Evolutionary conservation across 2,888 invertebrate genomes (phyloP).

Genomic region (Parnassius orleans): DNA sequence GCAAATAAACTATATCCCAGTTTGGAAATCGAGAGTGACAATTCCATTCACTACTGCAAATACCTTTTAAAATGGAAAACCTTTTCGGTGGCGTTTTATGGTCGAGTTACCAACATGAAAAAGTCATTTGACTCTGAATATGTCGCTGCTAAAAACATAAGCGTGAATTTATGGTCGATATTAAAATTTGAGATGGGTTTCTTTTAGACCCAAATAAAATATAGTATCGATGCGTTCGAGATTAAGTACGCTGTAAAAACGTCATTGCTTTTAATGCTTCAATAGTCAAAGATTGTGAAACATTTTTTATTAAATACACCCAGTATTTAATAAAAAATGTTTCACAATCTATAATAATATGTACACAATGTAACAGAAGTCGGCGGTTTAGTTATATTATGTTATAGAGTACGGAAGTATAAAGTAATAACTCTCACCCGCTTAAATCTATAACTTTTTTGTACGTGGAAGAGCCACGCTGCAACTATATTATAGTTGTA

Average conservation of each 20-base stretch:
- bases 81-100: constrained; percentile 22
- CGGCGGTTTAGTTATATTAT: too few species aligned
- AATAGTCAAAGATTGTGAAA: too few species aligned
- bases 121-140: constrained; percentile 25
- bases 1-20: not conserved
- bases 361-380: too few species aligned
- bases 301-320: too few species aligned
- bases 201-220: constrained; percentile 18
- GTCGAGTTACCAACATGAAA: constrained; percentile 27
- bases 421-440: too few species aligned
- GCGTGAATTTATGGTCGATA: constrained; percentile 19
- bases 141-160: constrained; percentile 25
- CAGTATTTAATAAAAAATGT: not conserved
- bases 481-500: too few species aligned
- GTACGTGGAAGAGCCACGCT: too few species aligned
- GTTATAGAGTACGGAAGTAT: too few species aligned
- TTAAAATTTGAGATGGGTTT: constrained; percentile 20
- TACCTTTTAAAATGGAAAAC: constrained; percentile 26
- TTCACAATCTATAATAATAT: too few species aligned
- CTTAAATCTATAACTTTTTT: too few species aligned
- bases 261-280: too few species aligned
- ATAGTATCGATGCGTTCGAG: not conserved
- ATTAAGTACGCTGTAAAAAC: not conserved
- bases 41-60: constrained; percentile 22
- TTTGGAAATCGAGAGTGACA: constrained; percentile 9